A percentile compares a stretch with the other conserved stretches of the same genome.
phyloP scores from a whole-genome alignment of 2,113 vertebrate species.

The Sclerurus mexicanus region DNA sequence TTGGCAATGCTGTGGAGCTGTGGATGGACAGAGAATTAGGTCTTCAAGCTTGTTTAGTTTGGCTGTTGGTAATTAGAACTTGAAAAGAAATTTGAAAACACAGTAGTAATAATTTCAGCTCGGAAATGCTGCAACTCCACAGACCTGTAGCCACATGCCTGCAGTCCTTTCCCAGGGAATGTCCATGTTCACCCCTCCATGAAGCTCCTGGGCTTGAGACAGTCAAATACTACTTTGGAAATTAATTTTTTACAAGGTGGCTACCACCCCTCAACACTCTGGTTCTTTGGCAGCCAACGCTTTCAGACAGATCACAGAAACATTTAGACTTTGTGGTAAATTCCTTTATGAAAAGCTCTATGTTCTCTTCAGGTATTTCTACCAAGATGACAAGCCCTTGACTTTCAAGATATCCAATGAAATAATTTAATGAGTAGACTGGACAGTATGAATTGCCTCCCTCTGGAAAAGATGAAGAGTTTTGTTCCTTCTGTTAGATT shows the following conservation, averaged over 20 bases:
- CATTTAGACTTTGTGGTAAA: not conserved
- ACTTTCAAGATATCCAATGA: not conserved
- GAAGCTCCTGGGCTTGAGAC: not conserved
- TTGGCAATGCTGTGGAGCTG: not conserved
- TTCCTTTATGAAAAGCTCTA: not conserved
- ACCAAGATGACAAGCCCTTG: not conserved
- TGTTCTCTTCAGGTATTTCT: not conserved
- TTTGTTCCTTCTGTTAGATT: not conserved
- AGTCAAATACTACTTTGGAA: not conserved
- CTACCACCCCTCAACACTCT: not conserved
- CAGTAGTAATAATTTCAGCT: not conserved
- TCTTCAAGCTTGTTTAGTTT: constrained; percentile 34
- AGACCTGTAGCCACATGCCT: not conserved
- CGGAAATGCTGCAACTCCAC: not conserved
- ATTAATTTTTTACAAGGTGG: not conserved
- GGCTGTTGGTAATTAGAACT: constrained; percentile 32
- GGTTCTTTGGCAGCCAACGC: not conserved
- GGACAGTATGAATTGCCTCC: not conserved
- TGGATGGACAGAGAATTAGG: not conserved
- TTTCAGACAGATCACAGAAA: not conserved
- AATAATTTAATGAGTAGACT: not conserved
- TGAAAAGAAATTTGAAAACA: constrained; percentile 28
- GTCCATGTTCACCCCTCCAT: rapidly evolving
- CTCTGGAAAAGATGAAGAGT: not conserved
- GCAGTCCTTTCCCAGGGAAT: not conserved